These are phyloP conservation scores for Proterorhinus semilunaris DNA, from an alignment of 2,113 vertebrate genomes.

Conservation along the genomic window DNA sequence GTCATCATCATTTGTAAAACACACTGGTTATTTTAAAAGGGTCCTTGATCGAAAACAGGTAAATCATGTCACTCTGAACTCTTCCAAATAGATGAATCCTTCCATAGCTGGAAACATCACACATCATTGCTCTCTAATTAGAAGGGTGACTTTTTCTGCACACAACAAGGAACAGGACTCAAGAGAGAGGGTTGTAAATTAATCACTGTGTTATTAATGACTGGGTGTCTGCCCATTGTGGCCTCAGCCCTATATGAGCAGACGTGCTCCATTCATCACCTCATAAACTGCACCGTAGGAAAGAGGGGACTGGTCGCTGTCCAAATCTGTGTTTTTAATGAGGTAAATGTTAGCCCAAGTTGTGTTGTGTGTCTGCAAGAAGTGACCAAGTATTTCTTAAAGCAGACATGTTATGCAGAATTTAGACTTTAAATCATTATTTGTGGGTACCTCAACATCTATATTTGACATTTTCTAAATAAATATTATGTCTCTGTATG, in stretches of 20 bases:
- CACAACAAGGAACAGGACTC: constrained; percentile 52
- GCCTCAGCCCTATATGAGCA: constrained; percentile 61
- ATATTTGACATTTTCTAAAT: no score
- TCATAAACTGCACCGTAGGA: constrained; percentile 12
- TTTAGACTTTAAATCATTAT: no score
- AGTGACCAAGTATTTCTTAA: no score
- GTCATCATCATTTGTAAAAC: no score
- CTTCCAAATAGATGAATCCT: background rate
- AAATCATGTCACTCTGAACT: background rate
- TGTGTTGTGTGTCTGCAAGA: no score
- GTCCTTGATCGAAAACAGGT: no score
- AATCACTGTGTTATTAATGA: constrained; percentile 72
- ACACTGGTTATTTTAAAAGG: no score
- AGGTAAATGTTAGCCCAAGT: background rate
- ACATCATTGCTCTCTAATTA: constrained; percentile 66
- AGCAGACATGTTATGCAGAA: no score
- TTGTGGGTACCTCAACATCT: no score
- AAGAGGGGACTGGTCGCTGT: background rate
- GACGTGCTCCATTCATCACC: constrained; percentile 58
- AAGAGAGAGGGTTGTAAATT: constrained; percentile 55
- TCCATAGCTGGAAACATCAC: constrained; percentile 30
- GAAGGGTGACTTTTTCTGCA: constrained; percentile 47
- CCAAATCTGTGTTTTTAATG: background rate
- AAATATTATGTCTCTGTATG: no score
- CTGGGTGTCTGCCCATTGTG: constrained; percentile 48